phyloP scores from a whole-genome alignment of 2,888 invertebrate genomes.

The Pilophorus perplexus region DNA sequence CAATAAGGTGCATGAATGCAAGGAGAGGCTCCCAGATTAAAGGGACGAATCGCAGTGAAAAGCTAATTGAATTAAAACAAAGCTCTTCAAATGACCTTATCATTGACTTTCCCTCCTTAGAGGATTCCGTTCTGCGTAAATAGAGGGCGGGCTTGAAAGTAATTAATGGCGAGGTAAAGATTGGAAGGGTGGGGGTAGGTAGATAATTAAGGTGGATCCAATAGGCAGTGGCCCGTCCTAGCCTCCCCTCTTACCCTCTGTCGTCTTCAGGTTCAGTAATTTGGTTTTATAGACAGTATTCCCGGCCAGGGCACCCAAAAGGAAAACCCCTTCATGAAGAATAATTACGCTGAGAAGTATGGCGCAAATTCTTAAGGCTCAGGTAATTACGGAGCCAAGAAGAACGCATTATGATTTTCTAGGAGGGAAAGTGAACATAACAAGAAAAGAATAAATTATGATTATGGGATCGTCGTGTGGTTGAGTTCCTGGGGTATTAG shows the following conservation, averaged over 20 bases:
- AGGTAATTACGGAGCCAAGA: too few relatives aligned
- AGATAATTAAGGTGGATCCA: constrained; percentile 31
- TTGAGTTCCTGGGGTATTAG: too few relatives aligned
- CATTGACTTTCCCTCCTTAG: constrained; percentile 34
- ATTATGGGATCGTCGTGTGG: too few relatives aligned
- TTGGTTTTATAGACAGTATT: constrained; percentile 30
- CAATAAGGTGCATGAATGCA: constrained; percentile 40
- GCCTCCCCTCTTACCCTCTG: too few relatives aligned
- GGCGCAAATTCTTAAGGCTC: too few relatives aligned
- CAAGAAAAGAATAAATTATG: too few relatives aligned
- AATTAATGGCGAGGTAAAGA: constrained; percentile 20
- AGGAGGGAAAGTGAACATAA: too few relatives aligned
- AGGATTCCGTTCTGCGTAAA: constrained; percentile 32
- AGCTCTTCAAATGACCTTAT: constrained; percentile 40
- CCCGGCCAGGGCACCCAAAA: constrained; percentile 5
- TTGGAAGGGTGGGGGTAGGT: background rate
- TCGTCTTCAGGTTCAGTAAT: constrained; percentile 10
- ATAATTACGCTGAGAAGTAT: constrained; percentile 13
- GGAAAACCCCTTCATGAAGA: constrained; percentile 19
- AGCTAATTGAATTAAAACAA: constrained; percentile 42
- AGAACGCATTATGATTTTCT: too few relatives aligned
- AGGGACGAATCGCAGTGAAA: constrained; percentile 36
- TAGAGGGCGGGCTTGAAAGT: constrained; percentile 36
- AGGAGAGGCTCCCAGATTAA: constrained; percentile 33
- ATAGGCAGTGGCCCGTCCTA: constrained; percentile 11